Percentiles rank a stretch among this genome's conserved stretches.
These are phyloP conservation scores for Euproctis similis DNA, from an alignment of 2,888 invertebrate species.

Conservation along the genomic window DNA sequence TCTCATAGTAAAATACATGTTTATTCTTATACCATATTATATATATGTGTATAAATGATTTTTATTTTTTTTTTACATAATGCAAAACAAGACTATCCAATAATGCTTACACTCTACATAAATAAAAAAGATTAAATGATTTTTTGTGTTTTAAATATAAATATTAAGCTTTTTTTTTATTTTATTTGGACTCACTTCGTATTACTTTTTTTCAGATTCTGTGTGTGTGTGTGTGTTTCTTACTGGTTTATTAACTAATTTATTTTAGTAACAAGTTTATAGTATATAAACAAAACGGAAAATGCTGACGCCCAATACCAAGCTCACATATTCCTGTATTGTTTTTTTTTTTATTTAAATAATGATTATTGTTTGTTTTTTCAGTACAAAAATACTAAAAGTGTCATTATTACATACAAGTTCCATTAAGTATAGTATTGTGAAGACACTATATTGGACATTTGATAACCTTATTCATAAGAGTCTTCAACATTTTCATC, in stretches of 20 bases:
- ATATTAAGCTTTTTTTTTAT: conserved; percentile 25
- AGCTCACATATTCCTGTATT: conserved; percentile 73
- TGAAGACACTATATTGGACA: too few relatives aligned
- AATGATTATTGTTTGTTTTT: conserved; percentile 33
- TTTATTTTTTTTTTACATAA: conserved; percentile 50
- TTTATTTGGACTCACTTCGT: conserved; percentile 28
- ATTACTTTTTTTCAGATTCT: too few relatives aligned
- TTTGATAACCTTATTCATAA: too few relatives aligned
- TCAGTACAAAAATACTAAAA: conserved; percentile 66
- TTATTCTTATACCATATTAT: too few relatives aligned
- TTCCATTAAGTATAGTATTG: conserved; percentile 5
- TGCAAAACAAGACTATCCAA: conserved; percentile 49
- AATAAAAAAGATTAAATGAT: conserved; percentile 53
- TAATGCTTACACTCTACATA: conserved; percentile 57
- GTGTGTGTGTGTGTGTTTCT: too few relatives aligned
- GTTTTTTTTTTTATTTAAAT: conserved; percentile 40
- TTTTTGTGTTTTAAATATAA: conserved; percentile 34
- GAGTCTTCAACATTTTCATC: too few relatives aligned
- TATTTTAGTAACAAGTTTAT: conserved; percentile 19
- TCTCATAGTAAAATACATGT: too few relatives aligned
- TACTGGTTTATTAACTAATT: conserved; percentile 20
- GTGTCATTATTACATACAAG: conserved; percentile 33
- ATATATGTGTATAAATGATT: too few relatives aligned
- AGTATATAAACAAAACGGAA: conserved; percentile 34
- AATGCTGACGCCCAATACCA: conserved; percentile 55